Evolutionary conservation across 1,140 invertebrate genomes (phyloP), one percentile per base, ranked within the genome.

Genomic region (Musca domestica): DNA sequence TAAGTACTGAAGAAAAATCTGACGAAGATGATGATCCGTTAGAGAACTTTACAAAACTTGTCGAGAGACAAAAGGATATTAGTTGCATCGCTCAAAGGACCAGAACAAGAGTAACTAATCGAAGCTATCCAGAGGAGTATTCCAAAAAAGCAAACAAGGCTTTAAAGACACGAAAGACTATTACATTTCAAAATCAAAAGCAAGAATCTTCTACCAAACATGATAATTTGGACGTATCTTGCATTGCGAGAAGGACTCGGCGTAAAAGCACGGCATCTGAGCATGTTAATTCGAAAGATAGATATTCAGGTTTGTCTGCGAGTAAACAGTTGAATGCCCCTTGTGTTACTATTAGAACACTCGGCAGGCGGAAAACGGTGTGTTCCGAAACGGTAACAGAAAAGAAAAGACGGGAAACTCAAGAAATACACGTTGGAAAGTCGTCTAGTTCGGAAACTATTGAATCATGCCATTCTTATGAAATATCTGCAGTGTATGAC

Each of bases 191-290:
- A 22, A 12, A 19, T 22, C 4, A 51, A 51, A 14, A 19, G 48
- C n/a, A 1, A 5, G 2, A 19, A 19, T 2, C 20, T 9, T 12
- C 1, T 7, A 19, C 48, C 2, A 51, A 51, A 51, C 4, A 20
- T 20, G 7, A 61, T 19, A 15, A 19, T 20, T 61, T 61, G n/a
- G 56, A 68, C 46, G 23, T 52, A 30, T 68, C 67, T 6, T 68
- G 47, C 22, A 64, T 68, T 10, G 61, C 58, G 15, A 61, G 47
- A 64, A 46, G 52, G 49, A 61, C 66, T 2, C 23, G 66, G 2
- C 20, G 66, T 0, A 61, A 47, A 61, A 41, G 19, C 9, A 48
- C 20, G 12, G 34, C 15, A 19, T 7, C 34, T 7, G 34, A 41
- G 6, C 34, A 12, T 56, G 30, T 46, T 5, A 1, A 5, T 4